Percentiles rank a stretch among this genome's conserved stretches.
Evolutionary conservation across 2,888 invertebrate species (phyloP).

Genomic region (Bibio marci): DNA sequence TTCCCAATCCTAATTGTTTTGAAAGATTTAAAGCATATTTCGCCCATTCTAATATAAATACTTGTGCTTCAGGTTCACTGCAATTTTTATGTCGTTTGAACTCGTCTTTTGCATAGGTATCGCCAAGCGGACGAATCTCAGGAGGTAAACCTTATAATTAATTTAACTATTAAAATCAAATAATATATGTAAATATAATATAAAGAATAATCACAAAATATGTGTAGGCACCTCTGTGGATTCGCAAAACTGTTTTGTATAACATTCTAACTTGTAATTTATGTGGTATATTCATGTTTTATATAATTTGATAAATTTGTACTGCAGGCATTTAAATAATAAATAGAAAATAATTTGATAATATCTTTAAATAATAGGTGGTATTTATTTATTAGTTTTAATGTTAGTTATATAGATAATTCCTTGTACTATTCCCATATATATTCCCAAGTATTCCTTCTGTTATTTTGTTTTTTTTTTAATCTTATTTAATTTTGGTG

Average conservation of each 20-base stretch:
- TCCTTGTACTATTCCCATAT: too few relatives aligned
- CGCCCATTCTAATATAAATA: constrained; percentile 81
- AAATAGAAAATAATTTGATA: too few relatives aligned
- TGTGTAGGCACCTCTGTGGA: constrained; percentile 58
- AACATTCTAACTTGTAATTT: constrained; percentile 46
- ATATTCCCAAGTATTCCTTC: too few relatives aligned
- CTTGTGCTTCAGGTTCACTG: constrained; percentile 44
- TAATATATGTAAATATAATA: too few relatives aligned
- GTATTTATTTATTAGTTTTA: too few relatives aligned
- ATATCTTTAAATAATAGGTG: too few relatives aligned
- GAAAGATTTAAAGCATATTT: constrained; percentile 58
- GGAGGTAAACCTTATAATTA: constrained; percentile 47
- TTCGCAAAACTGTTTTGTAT: constrained; percentile 61
- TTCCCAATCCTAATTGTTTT: constrained; percentile 55
- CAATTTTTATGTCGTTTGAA: constrained; percentile 71
- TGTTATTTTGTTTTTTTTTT: too few relatives aligned
- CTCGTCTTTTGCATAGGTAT: constrained; percentile 65
- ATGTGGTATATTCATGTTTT: constrained; percentile 28
- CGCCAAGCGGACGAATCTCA: constrained; percentile 52
- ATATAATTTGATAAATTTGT: too few relatives aligned
- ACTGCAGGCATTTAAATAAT: too few relatives aligned
- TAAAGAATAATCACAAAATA: background rate
- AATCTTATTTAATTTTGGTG: too few relatives aligned
- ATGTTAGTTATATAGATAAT: too few relatives aligned
- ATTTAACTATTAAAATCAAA: too few relatives aligned